phyloP scores from a whole-genome alignment of 2,113 vertebrate genomes.

The Rousettus leschenaultii region DNA sequence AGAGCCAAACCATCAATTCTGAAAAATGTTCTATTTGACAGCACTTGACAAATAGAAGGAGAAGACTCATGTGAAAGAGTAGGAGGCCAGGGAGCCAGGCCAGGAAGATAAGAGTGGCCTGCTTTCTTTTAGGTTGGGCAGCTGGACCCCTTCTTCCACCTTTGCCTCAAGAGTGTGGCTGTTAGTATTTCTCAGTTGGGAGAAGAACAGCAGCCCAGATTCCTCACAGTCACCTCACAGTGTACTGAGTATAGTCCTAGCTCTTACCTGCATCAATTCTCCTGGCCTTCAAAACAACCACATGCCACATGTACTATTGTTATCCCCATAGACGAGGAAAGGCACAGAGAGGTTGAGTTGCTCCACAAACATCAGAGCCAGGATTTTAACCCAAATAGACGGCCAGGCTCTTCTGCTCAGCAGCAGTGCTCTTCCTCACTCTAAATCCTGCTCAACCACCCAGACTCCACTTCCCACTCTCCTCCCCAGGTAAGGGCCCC shows the following conservation, averaged over 20 bases:
- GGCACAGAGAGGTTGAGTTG: background rate
- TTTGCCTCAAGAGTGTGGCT: background rate
- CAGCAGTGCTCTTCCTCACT: background rate
- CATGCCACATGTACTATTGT: rapidly evolving
- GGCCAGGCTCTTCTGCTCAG: background rate
- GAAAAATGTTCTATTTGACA: background rate
- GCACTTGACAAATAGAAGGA: background rate
- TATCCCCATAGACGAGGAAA: background rate
- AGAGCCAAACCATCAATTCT: background rate
- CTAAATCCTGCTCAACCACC: background rate
- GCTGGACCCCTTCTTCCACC: background rate
- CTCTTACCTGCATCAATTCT: background rate
- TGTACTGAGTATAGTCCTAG: background rate
- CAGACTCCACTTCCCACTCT: background rate
- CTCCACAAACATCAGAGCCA: background rate
- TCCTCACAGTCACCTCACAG: background rate
- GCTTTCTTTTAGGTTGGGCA: background rate
- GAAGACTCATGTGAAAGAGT: background rate
- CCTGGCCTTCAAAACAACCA: background rate
- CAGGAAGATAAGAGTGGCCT: background rate
- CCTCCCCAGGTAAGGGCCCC: background rate
- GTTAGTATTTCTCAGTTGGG: background rate
- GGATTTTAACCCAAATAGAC: background rate
- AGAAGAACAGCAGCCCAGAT: background rate
- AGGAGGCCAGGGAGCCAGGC: background rate